A percentile compares a stretch with the other conserved stretches of the same genome.
Conservation (phyloP, 2,113 vertebrate genomes). For the Mormyrus lacerda region DNA sequence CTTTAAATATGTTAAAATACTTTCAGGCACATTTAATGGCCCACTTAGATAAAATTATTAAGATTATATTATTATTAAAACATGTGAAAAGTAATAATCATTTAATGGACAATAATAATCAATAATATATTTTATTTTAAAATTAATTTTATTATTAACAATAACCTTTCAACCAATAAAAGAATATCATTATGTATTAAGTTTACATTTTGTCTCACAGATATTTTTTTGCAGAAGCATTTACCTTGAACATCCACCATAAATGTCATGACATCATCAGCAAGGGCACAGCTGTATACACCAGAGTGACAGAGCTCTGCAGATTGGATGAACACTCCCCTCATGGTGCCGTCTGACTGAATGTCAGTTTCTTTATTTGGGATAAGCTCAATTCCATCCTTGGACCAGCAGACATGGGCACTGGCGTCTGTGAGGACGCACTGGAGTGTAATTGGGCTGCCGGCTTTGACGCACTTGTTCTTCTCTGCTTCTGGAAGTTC, state of each 20-base stretch:
- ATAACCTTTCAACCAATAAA: background rate
- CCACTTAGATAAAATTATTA: background rate
- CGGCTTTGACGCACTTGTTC: conserved; percentile 47
- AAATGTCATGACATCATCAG: conserved; percentile 72
- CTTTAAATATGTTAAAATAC: background rate
- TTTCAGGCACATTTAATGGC: background rate
- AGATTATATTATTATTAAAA: background rate
- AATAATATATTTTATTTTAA: background rate
- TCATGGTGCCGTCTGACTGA: conserved; percentile 62
- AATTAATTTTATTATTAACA: background rate
- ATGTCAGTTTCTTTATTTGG: conserved; percentile 62
- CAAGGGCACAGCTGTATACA: conserved; percentile 73
- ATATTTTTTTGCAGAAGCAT: conserved; percentile 21
- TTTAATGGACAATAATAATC: background rate
- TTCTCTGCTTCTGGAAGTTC: conserved; percentile 51
- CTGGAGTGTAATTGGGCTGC: conserved; percentile 64
- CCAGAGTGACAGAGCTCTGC: conserved; percentile 70
- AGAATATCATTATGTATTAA: background rate
- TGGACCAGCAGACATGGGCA: conserved; percentile 76
- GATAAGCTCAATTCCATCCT: conserved; percentile 76
- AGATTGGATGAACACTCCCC: conserved; percentile 66
- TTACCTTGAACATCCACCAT: conserved; percentile 77
- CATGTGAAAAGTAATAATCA: background rate
- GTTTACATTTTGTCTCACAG: background rate
- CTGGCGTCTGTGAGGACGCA: conserved; percentile 66